Evolutionary conservation across 2,888 invertebrate species (phyloP).

Genomic region (Lasioglossum zephyrum): DNA sequence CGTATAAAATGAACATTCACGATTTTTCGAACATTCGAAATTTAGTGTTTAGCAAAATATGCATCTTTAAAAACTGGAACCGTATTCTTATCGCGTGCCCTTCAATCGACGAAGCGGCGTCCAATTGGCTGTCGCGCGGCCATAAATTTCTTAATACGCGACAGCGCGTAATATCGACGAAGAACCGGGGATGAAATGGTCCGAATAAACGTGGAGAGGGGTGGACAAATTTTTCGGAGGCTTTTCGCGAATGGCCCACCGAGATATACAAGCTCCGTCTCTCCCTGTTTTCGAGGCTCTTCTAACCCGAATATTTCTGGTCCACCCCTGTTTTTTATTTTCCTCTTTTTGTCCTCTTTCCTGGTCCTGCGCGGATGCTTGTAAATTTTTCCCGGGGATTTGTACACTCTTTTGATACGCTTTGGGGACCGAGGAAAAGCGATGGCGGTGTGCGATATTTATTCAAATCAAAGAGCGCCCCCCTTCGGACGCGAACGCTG

Average conservation of each 20-base stretch:
- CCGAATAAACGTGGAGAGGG: not conserved
- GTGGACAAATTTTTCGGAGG: not conserved
- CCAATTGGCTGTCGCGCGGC: conserved; percentile 55
- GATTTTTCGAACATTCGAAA: not conserved
- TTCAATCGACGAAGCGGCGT: conserved; percentile 25
- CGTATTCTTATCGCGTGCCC: not conserved
- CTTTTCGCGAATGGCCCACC: not conserved
- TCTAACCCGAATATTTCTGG: not conserved
- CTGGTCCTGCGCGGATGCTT: not conserved
- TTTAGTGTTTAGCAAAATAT: not conserved
- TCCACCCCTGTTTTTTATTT: not conserved
- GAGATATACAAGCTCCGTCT: not conserved
- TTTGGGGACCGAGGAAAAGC: not conserved
- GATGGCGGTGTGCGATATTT: not conserved
- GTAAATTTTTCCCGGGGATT: not conserved
- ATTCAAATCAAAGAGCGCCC: conserved; percentile 3
- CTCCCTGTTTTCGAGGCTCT: not conserved
- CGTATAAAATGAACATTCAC: not conserved
- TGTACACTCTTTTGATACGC: not conserved
- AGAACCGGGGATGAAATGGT: conserved; percentile 22
- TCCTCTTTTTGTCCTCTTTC: not conserved
- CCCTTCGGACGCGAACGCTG: not conserved
- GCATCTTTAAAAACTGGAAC: not conserved
- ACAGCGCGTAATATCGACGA: conserved; percentile 66
- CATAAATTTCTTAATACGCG: conserved; percentile 73